Evolutionary conservation across 2,113 vertebrate species (phyloP).

Genomic region (Zosterops japonicus): DNA sequence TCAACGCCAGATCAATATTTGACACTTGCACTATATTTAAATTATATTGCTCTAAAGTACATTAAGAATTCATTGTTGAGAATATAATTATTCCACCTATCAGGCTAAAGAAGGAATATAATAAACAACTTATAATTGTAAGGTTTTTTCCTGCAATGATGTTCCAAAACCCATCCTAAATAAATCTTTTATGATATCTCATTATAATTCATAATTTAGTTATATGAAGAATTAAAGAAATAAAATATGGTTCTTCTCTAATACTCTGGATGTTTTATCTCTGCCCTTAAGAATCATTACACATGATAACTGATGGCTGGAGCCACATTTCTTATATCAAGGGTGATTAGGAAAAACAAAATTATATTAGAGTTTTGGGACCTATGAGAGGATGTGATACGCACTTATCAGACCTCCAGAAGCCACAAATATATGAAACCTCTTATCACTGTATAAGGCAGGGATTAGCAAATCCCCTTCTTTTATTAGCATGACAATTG

Average conservation of each 20-base stretch:
- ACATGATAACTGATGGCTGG: neutral
- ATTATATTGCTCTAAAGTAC: slow-evolving; percentile 54
- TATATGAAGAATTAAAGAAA: slow-evolving; percentile 24
- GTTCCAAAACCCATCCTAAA: neutral
- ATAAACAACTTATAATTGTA: slow-evolving; percentile 46
- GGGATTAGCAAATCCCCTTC: neutral
- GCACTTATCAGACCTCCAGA: neutral
- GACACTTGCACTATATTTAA: slow-evolving; percentile 61
- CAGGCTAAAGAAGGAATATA: neutral
- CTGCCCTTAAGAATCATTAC: slow-evolving; percentile 10
- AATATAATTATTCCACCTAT: neutral
- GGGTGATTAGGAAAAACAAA: neutral
- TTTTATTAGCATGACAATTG: neutral
- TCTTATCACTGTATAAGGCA: neutral
- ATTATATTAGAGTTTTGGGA: slow-evolving; percentile 29
- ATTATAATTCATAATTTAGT: slow-evolving; percentile 24
- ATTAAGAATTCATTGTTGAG: slow-evolving; percentile 28
- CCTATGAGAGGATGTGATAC: neutral
- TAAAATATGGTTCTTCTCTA: slow-evolving; percentile 13
- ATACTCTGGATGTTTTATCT: neutral
- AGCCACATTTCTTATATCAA: neutral
- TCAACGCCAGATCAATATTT: slow-evolving; percentile 69
- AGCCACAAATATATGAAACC: neutral
- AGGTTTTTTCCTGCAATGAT: neutral
- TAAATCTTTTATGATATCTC: slow-evolving; percentile 7